Conservation (phyloP, 2,797 vertebrate genomes). For the Sebastes matsubarae region DNA sequence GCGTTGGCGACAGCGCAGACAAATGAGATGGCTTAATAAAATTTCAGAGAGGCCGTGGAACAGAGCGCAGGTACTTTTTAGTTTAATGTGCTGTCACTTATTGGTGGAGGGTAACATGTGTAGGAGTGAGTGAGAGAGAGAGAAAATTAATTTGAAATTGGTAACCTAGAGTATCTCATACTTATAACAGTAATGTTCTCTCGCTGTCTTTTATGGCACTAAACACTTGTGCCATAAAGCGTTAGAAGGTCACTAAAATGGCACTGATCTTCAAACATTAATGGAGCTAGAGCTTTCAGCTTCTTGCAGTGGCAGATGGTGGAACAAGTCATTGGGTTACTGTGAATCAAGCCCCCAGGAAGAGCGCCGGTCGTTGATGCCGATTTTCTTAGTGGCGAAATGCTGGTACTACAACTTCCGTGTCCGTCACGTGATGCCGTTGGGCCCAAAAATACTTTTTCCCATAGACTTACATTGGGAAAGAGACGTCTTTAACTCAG, state of each 20-base stretch:
- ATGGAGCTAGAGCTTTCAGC: not conserved
- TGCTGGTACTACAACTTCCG: too few species aligned
- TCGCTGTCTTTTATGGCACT: not conserved
- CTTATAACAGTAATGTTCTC: not conserved
- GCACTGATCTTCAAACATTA: not conserved
- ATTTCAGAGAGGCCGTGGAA: conserved; percentile 12
- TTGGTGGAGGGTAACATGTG: not conserved
- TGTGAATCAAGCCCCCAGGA: too few species aligned
- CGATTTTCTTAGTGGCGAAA: too few species aligned
- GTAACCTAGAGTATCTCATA: not conserved
- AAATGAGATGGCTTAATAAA: conserved; percentile 43
- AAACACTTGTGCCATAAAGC: not conserved
- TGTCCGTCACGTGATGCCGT: too few species aligned
- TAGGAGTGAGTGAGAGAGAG: not conserved
- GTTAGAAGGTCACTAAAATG: not conserved
- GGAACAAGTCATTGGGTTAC: too few species aligned
- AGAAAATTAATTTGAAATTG: not conserved
- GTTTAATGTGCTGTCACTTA: conserved; percentile 23
- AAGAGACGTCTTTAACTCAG: too few species aligned
- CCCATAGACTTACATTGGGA: too few species aligned
- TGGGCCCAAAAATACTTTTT: too few species aligned
- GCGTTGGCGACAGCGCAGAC: not conserved
- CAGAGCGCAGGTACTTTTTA: conserved; percentile 6
- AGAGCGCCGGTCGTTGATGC: too few species aligned
- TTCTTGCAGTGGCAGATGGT: not conserved